These are phyloP conservation scores for Oeneis ivallda DNA, from an alignment of 2,888 invertebrate genomes.

Conservation along the genomic window DNA sequence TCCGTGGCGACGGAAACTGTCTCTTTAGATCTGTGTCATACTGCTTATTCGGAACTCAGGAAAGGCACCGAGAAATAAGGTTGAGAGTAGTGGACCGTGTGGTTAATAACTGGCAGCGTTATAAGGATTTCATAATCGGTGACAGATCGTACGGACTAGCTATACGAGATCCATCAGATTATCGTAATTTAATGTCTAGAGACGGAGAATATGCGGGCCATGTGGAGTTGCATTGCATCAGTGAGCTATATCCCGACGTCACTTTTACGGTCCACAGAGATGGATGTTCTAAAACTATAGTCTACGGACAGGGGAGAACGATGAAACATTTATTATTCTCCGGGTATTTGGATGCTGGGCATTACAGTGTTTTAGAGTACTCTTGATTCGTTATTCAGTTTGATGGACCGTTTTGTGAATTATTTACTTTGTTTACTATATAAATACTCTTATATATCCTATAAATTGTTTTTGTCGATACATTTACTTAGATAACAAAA, in stretches of 20 bases:
- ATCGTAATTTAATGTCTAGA: conserved; percentile 59
- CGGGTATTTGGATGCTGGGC: conserved; percentile 68
- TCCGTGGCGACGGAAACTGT: conserved; percentile 71
- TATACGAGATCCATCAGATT: conserved; percentile 53
- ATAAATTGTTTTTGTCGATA: background rate
- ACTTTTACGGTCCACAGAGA: conserved; percentile 68
- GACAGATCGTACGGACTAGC: conserved; percentile 62
- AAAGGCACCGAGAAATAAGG: conserved; percentile 65
- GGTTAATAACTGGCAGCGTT: conserved; percentile 62
- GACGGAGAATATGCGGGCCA: conserved; percentile 74
- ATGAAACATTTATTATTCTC: conserved; percentile 69
- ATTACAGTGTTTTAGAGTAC: conserved; percentile 71
- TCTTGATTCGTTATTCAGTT: conserved; percentile 40
- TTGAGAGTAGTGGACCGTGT: conserved; percentile 62
- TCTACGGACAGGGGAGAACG: conserved; percentile 63
- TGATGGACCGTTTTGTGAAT: conserved; percentile 20
- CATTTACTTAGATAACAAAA: too few relatives aligned
- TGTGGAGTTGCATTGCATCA: conserved; percentile 66
- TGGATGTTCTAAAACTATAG: conserved; percentile 57
- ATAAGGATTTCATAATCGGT: conserved; percentile 71
- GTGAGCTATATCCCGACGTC: conserved; percentile 61
- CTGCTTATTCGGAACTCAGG: conserved; percentile 65
- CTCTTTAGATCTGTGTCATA: conserved; percentile 68
- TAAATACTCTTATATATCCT: background rate
- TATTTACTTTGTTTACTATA: background rate